Evolutionary conservation across 2,888 invertebrate species (phyloP), one percentile per base, ranked within the genome.

Genomic region (Agonum fuliginosum): DNA sequence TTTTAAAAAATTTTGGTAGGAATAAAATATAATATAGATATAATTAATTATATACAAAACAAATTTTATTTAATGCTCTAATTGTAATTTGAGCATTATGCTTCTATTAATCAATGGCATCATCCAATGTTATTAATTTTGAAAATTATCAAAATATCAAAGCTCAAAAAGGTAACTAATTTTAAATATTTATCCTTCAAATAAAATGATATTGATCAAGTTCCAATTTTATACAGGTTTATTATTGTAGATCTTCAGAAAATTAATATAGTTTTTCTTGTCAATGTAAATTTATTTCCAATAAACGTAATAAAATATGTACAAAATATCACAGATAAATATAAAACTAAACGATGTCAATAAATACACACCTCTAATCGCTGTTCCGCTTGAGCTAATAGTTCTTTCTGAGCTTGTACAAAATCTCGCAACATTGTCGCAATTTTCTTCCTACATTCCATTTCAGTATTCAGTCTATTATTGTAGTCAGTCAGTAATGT

Each of bases 401-500:
- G 88, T 84, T 97, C 95, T 81, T 93, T 92, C 87, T 98, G 98
- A 48, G 94, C 93, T 81, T 94, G 91, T 70, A 96, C 93, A 84
- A 95, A 98, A 87, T 97, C 96, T 76, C 93, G 89, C 81, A 98
- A 87, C 95, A 97, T 96, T 78, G 92, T 91, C 0, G 96, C 93
- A 30, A 97, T 91, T 83, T 93, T 93, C 84, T 95, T 93, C 78
- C 98, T 90, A 83, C 96, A 95, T 82, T 97, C 97, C 90, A 98
- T 90, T 87, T 98, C 98, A 19, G 92, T 92, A 6, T 93, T 90
- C 10, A 98, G 89, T 81, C 98, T 90, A 79, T 92, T 89, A 85
- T 98, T 98, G 85, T 99, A 98, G 78, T 97, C 95, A 14, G 94
- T 94, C 54, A 98, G 88, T 74, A 98, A 87, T 71, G 92, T 90